Evolutionary conservation across 2,797 vertebrate genomes (phyloP).

Genomic region (Tangara arthus): DNA sequence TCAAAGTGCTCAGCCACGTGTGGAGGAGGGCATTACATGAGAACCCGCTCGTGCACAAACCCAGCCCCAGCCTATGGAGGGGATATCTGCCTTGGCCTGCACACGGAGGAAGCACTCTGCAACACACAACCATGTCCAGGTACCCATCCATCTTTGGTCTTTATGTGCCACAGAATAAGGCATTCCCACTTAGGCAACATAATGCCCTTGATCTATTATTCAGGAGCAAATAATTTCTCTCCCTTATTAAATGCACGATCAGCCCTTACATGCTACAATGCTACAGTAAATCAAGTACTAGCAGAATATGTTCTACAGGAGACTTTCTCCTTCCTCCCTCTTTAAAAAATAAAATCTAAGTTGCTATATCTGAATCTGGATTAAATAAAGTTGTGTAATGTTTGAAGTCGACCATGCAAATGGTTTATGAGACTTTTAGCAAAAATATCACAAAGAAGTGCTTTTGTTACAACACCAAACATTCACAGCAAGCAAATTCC

Average conservation of each 20-base stretch:
- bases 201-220: not conserved
- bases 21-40: slow-evolving; percentile 95
- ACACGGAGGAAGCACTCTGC: slow-evolving; percentile 95
- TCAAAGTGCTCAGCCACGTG: slow-evolving; percentile 95
- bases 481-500: not conserved
- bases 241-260: not conserved
- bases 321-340: not conserved
- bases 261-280: not conserved
- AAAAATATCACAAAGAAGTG: not conserved
- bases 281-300: not conserved
- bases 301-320: not conserved
- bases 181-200: not conserved
- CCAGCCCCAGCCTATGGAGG: slow-evolving; percentile 91
- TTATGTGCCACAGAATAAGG: not conserved
- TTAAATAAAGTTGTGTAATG: not conserved
- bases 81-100: slow-evolving; percentile 95
- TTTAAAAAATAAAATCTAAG: not conserved
- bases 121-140: slow-evolving; percentile 93
- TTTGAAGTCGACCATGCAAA: not conserved
- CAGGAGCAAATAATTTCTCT: not conserved
- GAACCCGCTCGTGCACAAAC: slow-evolving; percentile 92
- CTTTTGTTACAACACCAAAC: not conserved
- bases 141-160: slow-evolving; percentile 36
- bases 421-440: not conserved
- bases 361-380: not conserved